Conservation (phyloP, 2,113 vertebrate genomes). For the Tringa solitaria region DNA sequence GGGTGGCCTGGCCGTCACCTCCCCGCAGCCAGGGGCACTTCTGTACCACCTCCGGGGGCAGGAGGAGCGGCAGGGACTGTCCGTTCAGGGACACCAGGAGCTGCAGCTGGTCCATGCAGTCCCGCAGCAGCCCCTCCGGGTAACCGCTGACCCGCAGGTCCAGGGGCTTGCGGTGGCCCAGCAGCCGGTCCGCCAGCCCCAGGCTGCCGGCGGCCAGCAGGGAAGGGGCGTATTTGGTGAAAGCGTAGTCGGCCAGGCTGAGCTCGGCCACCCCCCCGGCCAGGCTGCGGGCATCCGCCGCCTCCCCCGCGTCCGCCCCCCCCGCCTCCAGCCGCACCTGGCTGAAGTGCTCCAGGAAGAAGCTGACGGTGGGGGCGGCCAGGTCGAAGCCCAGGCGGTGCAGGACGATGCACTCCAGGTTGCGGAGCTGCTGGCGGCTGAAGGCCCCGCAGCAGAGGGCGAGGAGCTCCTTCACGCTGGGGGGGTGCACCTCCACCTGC, state of each 20-base stretch:
- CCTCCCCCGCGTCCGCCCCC: not conserved
- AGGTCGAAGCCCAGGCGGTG: no score
- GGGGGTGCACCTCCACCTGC: no score
- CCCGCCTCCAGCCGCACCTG: conserved; percentile 7
- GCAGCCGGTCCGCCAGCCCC: conserved; percentile 76
- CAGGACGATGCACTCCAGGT: no score
- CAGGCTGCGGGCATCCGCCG: conserved; percentile 65
- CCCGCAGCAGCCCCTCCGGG: conserved; percentile 41
- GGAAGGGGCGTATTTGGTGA: conserved; percentile 84
- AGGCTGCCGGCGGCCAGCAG: conserved; percentile 84
- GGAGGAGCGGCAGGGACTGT: conserved; percentile 65
- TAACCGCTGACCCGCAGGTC: conserved; percentile 62
- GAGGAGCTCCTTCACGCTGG: no score
- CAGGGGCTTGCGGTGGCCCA: conserved; percentile 38
- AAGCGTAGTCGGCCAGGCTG: conserved; percentile 90
- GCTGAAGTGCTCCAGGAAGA: conserved; percentile 78
- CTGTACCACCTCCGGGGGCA: conserved; percentile 40
- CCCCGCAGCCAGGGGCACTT: conserved; percentile 27
- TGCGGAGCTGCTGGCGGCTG: no score
- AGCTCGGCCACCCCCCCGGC: conserved; percentile 83
- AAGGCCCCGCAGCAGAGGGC: no score
- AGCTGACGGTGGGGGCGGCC: no score
- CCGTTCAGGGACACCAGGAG: conserved; percentile 85
- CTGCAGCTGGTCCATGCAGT: conserved; percentile 83
- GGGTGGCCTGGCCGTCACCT: no score